Percentiles rank a stretch among this genome's conserved stretches.
These are phyloP conservation scores for Campaea margaritaria DNA, from an alignment of 2,888 invertebrate genomes.

Conservation along the genomic window DNA sequence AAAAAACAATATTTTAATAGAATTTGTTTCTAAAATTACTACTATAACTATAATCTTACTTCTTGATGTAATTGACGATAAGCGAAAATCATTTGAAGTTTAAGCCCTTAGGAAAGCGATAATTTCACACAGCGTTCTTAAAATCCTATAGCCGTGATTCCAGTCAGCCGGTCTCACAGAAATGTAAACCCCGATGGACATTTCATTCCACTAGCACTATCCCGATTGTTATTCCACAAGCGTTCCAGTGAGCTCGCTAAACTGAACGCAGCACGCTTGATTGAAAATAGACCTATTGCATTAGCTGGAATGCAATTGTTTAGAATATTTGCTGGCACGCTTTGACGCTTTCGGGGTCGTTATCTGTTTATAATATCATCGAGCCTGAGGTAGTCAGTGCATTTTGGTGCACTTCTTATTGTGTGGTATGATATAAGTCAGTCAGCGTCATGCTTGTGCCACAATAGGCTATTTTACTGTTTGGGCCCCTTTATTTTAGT, in stretches of 20 bases:
- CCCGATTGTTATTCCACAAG: conserved; percentile 18
- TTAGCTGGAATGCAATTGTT: conserved; percentile 26
- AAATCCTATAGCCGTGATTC: background rate
- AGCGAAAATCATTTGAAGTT: no score
- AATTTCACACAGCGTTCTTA: no score
- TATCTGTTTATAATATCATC: background rate
- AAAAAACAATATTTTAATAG: no score
- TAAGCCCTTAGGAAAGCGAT: no score
- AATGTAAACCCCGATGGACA: conserved; percentile 23
- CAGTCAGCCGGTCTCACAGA: conserved; percentile 14
- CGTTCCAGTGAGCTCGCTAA: conserved; percentile 31
- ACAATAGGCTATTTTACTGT: no score
- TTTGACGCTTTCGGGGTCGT: conserved; percentile 4
- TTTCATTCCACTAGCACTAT: conserved; percentile 9
- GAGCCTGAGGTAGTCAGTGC: background rate
- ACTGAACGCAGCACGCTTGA: conserved; percentile 29
- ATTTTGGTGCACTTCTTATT: background rate
- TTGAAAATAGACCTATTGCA: conserved; percentile 25
- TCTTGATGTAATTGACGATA: no score
- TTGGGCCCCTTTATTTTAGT: no score
- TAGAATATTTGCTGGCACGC: conserved; percentile 10
- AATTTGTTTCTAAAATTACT: no score
- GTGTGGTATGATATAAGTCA: background rate
- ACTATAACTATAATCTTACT: no score
- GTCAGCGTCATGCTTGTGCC: no score